Base-by-base conservation (phyloP, 2,113 vertebrate species). In the Rhegmatorhina hoffmannsi region DNA sequence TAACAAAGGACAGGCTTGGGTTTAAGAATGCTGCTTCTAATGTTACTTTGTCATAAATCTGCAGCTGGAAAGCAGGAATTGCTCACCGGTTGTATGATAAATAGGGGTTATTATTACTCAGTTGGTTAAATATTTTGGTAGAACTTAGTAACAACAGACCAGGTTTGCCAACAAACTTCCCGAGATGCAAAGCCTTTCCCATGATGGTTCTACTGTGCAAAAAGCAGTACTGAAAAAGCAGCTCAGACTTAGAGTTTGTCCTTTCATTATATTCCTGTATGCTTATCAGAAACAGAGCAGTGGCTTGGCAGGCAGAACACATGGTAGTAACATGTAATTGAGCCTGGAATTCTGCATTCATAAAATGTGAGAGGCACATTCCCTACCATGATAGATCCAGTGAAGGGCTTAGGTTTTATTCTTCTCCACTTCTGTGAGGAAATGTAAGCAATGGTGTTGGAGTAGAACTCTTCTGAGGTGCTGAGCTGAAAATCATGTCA, bases 51-150 rank as follows among this genome's bases (percentile, higher is more conserved):
- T 60, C 78, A 50, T 78, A 92, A 89, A 77, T 75, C 46, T 84
- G 31, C 64, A 75, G 11, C 64, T 81, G 52, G 40, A 90, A 80
- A 80, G 60, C 17, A 44, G 31, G 63, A 78, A 52, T 81, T 80
- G 78, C 55, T 90, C 75, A 31, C 55, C 19, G 19, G 43, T 88
- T 70, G 11, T 40, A 52, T 55, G 79, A 59, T 70, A 83, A 87
- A 83, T 34, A 80, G 46, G 17, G 26, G 15, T 55, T 80, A 56
- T 86, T 86, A 55, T 70, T 95, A 70, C 50, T 73, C 66, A 58
- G 20, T 14, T 91, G 38, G 56, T 72, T 87, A 94, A 95, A 90
- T 93, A 53, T 94, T 93, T 96, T 89, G 40, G 43, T 83, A 80
- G 67, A 88, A 56, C 83, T 46, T 8, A 46, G 88, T 59, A 93